Base-by-base conservation (phyloP, 2,113 vertebrate species). In the Lepisosteus osseus region DNA sequence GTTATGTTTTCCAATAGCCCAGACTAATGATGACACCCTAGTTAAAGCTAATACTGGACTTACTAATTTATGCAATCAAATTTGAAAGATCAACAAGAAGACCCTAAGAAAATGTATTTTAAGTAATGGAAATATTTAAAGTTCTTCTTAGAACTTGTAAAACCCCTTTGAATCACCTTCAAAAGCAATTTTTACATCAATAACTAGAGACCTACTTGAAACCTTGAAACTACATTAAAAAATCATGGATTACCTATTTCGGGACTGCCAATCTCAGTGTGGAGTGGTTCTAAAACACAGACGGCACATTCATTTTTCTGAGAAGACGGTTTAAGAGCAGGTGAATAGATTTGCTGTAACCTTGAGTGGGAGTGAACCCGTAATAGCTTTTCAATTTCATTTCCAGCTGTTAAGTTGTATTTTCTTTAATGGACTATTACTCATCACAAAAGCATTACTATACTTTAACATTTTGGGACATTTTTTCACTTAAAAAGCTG, bases 241-340 rank as follows among this genome's bases (percentile, higher is more conserved):
- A 13, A 45, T 8, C 15, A 47, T 47, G 43, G 13, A 45, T 66
- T 45, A 66, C 64, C 47, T 6, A 51, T 51, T 12, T 66, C 14
- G 17, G 45, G 64, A 6, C 42, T 45, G 64, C 41, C 64, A 65
- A 7, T 43, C 42, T 6, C 64, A 6, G 12, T 6, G 6, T 15
- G 43, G 40, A 45, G 43, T 66, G 64, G 64, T 66, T 66, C 41
- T 66, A 65, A 66, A 66, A 44, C 8, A 54, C 14, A 40, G 11
- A 29, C 7, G 4, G 47, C 45, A 3, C 59, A 45, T 29, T 64
- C 61, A 65, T 54, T 55, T 54, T 72, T 72, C 70, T 41, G 14
- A 9, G 47, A 51, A 51, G 47, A 51, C 9, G 55, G 54, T 62
- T 29, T 63, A n/a, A 57, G 65, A 72, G 47, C 29, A 56, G 44